Evolutionary conservation across 2,113 vertebrate genomes (phyloP), one percentile per base, ranked within the genome.

Genomic region (Oxyruncus cristatus): DNA sequence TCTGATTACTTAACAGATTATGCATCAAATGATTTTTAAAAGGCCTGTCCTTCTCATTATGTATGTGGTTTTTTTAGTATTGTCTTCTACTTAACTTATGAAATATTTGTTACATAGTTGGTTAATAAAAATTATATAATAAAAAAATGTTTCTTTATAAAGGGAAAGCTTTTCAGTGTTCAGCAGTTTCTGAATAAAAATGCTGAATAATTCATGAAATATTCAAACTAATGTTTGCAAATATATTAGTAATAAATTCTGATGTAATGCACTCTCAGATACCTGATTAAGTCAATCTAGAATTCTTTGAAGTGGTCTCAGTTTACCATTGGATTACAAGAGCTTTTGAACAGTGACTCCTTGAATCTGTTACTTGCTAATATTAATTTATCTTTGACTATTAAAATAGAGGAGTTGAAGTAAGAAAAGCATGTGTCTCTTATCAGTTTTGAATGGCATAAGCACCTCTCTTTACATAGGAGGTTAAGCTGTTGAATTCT

Each of bases 361-460:
- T 88, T 75, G 56, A 95, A 91, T 93, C 79, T 86, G 42, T 66
- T 85, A 77, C 75, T 92, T 81, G 42, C 9, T 75, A 79, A 83
- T 94, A 66, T 35, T 92, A 94, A 95, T 96, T 95, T 89, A 84
- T 81, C 65, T 74, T 82, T 56, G 21, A 32, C 44, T 88, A 55
- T 95, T 96, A 88, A 88, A 97, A 96, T 80, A 96, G 67, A 89
- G 85, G 37, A 72, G 55, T 21, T 74, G 44, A 87, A 90, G 26
- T 73, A 81, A 82, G 53, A 96, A 63, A 59, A 66, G 35, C 82
- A 83, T 78, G 33, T 84, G 77, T 46, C 13, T 96, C 52, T 96
- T 97, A 97, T 97, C 97, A 89, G 33, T 96, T 97, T 95, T 84
- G 85, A 95, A 88, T 93, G 79, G 58, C 73, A 96, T 91, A 92